phyloP scores from a whole-genome alignment of 2,113 vertebrate species.

The Neoarius graeffei region DNA sequence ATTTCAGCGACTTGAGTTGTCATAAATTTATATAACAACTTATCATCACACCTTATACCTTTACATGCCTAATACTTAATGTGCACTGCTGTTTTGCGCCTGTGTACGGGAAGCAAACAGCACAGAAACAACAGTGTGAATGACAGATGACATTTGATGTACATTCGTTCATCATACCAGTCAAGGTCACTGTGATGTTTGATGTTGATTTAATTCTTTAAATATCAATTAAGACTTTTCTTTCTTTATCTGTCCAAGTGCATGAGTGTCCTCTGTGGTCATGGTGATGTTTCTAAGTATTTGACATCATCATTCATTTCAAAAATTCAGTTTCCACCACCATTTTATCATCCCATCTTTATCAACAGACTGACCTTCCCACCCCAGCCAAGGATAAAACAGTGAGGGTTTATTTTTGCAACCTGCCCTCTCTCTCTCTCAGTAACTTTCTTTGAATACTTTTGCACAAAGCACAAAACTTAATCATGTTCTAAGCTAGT shows the following conservation, averaged over 20 bases:
- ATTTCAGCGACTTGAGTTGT: no score
- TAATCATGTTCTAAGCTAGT: conserved; percentile 44
- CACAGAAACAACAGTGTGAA: neutral
- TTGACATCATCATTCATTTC: neutral
- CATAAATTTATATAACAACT: no score
- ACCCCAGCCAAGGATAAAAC: neutral
- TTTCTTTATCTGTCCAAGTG: neutral
- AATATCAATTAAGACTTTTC: neutral
- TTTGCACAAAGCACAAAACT: conserved; percentile 35
- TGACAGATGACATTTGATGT: neutral
- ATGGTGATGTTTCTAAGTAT: neutral
- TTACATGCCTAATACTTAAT: neutral
- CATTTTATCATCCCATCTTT: neutral
- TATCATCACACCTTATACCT: no score
- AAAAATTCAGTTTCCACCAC: neutral
- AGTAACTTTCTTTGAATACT: conserved; percentile 21
- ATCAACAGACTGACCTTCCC: neutral
- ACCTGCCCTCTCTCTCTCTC: neutral
- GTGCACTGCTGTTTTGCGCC: neutral
- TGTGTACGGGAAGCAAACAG: neutral
- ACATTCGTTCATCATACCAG: neutral
- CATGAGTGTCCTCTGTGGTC: neutral
- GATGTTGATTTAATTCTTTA: neutral
- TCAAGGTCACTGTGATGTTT: neutral
- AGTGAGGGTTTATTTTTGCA: neutral